These are phyloP conservation scores for Scaptomyza flava DNA, from an alignment of 2,888 invertebrate genomes.

Conservation along the genomic window DNA sequence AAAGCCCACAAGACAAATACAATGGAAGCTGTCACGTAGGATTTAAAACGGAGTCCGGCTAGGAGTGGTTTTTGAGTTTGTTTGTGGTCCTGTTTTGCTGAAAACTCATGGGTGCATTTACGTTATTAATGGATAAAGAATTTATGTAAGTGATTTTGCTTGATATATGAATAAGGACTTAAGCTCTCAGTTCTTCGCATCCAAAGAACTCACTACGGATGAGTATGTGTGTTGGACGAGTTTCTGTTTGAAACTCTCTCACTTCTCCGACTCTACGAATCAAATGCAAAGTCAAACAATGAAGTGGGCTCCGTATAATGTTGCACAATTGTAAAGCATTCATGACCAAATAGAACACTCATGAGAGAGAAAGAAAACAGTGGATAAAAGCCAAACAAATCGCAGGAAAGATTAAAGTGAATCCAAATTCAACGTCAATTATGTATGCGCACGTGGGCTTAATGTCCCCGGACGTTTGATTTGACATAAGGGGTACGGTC, in stretches of 20 bases:
- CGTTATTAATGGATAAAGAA: conserved; percentile 67
- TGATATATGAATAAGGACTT: conserved; percentile 53
- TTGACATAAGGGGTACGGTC: conserved; percentile 51
- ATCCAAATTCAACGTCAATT: conserved; percentile 62
- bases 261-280: conserved; percentile 3
- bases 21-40: conserved; percentile 5
- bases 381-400: conserved; percentile 43
- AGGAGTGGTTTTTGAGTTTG: neutral
- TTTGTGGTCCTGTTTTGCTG: conserved; percentile 7
- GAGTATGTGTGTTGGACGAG: conserved; percentile 26
- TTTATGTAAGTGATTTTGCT: conserved; percentile 45
- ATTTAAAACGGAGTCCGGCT: neutral
- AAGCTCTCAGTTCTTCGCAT: too few species aligned
- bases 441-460: conserved; percentile 58
- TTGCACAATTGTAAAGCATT: conserved; percentile 61
- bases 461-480: conserved; percentile 58
- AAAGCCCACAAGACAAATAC: conserved; percentile 33
- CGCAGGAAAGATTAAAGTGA: conserved; percentile 64
- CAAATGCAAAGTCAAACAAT: conserved; percentile 32
- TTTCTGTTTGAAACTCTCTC: neutral
- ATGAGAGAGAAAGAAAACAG: neutral
- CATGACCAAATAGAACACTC: conserved; percentile 44
- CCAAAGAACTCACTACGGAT: neutral
- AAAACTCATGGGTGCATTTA: conserved; percentile 46
- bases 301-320: conserved; percentile 28